Percentiles rank a stretch among this genome's conserved stretches.
phyloP scores from a whole-genome alignment of 2,888 invertebrate species.

The Drosophila greeni region DNA sequence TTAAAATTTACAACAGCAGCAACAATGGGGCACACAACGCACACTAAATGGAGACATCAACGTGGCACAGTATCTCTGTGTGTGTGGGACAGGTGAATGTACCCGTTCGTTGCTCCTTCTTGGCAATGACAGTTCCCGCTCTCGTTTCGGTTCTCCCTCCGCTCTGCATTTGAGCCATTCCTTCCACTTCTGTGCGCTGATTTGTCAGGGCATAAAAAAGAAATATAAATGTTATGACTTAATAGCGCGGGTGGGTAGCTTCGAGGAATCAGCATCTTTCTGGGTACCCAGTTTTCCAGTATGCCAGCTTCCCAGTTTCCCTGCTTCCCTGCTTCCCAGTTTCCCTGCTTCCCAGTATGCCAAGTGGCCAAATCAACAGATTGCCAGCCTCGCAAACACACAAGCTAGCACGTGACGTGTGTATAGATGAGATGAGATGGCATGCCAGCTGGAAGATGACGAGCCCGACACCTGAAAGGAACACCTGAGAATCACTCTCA shows the following conservation, averaged over 20 bases:
- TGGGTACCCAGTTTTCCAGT: not conserved
- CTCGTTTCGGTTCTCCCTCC: not conserved
- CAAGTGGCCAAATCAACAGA: slow-evolving; percentile 52
- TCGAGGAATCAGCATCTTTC: slow-evolving; percentile 15
- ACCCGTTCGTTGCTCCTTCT: slow-evolving; percentile 37
- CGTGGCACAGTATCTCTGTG: slow-evolving; percentile 3
- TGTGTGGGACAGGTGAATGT: slow-evolving; percentile 53
- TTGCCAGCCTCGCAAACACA: slow-evolving; percentile 22
- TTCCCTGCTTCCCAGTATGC: slow-evolving; percentile 5
- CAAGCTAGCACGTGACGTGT: slow-evolving; percentile 7
- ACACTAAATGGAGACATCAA: slow-evolving; percentile 59
- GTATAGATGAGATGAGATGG: slow-evolving; percentile 11
- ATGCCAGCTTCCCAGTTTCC: not conserved
- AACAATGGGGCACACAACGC: slow-evolving; percentile 31
- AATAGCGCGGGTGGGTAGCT: slow-evolving; percentile 7
- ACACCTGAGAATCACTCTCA: slow-evolving; percentile 14
- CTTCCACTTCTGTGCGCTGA: slow-evolving; percentile 44
- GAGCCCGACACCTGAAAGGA: slow-evolving; percentile 4
- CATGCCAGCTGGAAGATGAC: slow-evolving; percentile 15
- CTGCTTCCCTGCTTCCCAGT: not conserved
- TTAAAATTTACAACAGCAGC: slow-evolving; percentile 60
- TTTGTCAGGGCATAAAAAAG: slow-evolving; percentile 39
- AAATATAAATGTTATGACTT: slow-evolving; percentile 40
- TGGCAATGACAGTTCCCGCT: slow-evolving; percentile 47
- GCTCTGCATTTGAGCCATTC: slow-evolving; percentile 5